These are phyloP conservation scores for Pollachius pollachius DNA, from an alignment of 2,113 vertebrate genomes.

Conservation along the genomic window DNA sequence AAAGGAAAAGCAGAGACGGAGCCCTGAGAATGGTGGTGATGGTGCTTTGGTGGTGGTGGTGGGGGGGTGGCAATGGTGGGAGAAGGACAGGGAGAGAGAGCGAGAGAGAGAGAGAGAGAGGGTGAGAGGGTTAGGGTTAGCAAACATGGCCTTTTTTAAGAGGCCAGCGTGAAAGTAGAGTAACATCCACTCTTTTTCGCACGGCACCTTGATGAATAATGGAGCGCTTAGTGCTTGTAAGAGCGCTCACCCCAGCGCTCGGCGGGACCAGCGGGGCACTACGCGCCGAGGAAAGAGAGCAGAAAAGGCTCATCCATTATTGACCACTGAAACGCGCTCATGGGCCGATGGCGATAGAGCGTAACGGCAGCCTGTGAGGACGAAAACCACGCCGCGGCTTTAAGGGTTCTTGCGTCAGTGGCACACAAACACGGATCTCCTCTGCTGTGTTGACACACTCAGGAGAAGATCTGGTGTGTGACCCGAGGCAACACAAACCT, in stretches of 20 bases:
- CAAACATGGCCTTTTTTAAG: slow-evolving; percentile 28
- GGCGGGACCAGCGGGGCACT: slow-evolving; percentile 35
- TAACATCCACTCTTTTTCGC: slow-evolving; percentile 33
- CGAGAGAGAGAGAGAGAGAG: not conserved
- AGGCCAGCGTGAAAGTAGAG: slow-evolving; percentile 33
- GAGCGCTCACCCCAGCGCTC: slow-evolving; percentile 43
- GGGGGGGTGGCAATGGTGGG: too few relatives aligned
- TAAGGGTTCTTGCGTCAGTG: slow-evolving; percentile 24
- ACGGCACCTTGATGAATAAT: slow-evolving; percentile 66
- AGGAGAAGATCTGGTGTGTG: slow-evolving; percentile 8
- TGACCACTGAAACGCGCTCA: slow-evolving; percentile 48
- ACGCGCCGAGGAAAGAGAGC: slow-evolving; percentile 32
- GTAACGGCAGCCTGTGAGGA: slow-evolving; percentile 14
- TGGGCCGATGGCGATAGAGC: slow-evolving; percentile 30
- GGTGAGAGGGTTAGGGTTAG: not conserved
- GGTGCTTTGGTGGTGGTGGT: not conserved
- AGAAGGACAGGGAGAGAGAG: not conserved
- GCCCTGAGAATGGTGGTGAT: slow-evolving; percentile 3
- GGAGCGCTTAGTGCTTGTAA: slow-evolving; percentile 52
- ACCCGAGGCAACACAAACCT: slow-evolving; percentile 8
- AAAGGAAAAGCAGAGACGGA: not conserved
- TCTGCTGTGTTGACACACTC: slow-evolving; percentile 4
- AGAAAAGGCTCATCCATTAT: slow-evolving; percentile 65
- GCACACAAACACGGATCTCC: slow-evolving; percentile 26
- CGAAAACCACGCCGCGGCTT: slow-evolving; percentile 26